Base-by-base conservation (phyloP, 2,113 vertebrate genomes). In the Thermophis baileyi region DNA sequence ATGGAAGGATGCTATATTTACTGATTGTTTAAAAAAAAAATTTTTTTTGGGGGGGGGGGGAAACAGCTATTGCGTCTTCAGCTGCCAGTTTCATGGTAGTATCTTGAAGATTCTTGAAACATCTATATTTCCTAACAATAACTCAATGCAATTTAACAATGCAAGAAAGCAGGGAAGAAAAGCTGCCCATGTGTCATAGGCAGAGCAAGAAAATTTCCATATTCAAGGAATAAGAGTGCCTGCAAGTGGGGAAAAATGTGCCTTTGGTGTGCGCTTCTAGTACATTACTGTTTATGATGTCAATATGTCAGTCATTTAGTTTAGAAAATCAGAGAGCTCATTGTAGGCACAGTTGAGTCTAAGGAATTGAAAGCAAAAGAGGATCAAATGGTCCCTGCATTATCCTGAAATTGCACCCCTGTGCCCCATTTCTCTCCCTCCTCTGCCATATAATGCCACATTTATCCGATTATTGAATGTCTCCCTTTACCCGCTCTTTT, bases 401-500 rank as follows among this genome's bases (percentile, higher is more conserved):
- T 25, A 89, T 60, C 54, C 54, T 74, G 60, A 51, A 74, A 69
- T 1, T 53, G 50, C 5, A 53, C 49, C n/a, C 8, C 57, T 8
- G 27, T 54, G 18, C n/a, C 74, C 0, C 40, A 27, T 44, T 85
- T 14, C 11, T 74, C 27, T 85, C 12, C 63, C 63, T 74, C 49
- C 25, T 44, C 90, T 91, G 63, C 89, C 93, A 81, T 94, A 88
- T 93, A 0, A 0, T 24, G 93, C 91, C 22, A 90, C 74, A 90
- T 96, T 94, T 89, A 94, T 95, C 89, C 47, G 22, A 50, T 47
- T 95, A 95, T 91, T 95, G 94, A 96, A 91, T 93, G 47, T 89
- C 90, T 95, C 95, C 92, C 95, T 95, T 93, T 95, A 94, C 94
- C 95, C 88, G 93, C 81, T 91, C 95, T 63, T 16, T 63, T 30